phyloP scores from a whole-genome alignment of 2,888 invertebrate species.

The Eupsilia transversa region DNA sequence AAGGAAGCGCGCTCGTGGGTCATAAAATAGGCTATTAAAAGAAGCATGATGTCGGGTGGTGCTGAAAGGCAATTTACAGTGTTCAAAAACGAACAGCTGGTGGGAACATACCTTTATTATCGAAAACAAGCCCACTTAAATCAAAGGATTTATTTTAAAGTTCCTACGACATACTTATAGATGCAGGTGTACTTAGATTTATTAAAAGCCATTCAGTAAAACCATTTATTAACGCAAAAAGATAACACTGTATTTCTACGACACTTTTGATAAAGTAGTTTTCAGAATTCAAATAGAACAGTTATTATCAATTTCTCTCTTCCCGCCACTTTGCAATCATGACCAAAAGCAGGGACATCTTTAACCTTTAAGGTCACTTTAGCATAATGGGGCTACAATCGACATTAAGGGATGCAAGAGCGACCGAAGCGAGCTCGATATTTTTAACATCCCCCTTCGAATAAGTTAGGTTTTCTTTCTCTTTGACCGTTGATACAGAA shows the following conservation, averaged over 20 bases:
- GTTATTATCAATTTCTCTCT: no score
- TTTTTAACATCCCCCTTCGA: no score
- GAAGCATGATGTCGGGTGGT: slow-evolving; percentile 21
- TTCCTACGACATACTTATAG: not conserved
- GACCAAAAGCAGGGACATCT: no score
- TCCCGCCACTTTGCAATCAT: no score
- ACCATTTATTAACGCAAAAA: not conserved
- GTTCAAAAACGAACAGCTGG: not conserved
- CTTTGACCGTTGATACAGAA: no score
- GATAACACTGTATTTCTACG: not conserved
- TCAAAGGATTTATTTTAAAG: not conserved
- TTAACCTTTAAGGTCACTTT: no score
- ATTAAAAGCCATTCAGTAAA: not conserved
- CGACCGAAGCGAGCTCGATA: no score
- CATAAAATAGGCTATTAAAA: slow-evolving; percentile 49
- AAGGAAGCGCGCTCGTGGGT: slow-evolving; percentile 14
- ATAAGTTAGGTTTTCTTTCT: no score
- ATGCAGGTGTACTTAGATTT: not conserved
- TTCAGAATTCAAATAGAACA: no score
- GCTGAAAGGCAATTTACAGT: not conserved
- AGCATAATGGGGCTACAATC: no score
- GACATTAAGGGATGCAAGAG: no score
- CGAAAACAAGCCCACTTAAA: not conserved
- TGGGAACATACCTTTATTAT: not conserved
- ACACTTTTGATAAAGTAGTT: not conserved